A percentile compares a stretch with the other conserved stretches of the same genome.
These are phyloP conservation scores for Yoshiicerus persimilis DNA, from an alignment of 1,140 invertebrate species.

Conservation along the genomic window DNA sequence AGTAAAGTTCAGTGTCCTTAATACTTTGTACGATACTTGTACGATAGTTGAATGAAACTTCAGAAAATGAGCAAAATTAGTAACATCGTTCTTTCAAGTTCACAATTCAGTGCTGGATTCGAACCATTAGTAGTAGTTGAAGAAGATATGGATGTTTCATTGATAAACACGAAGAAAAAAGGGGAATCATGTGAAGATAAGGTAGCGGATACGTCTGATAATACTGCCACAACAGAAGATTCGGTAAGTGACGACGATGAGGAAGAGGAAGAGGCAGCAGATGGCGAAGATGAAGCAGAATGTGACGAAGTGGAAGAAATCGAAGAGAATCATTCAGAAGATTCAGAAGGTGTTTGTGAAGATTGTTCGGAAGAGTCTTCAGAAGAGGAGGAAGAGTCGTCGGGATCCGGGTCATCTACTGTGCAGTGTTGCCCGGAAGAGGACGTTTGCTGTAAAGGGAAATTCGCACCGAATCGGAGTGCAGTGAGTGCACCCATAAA, in stretches of 20 bases:
- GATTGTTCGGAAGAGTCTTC: background rate
- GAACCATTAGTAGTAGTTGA: conserved; percentile 43
- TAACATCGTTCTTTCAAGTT: background rate
- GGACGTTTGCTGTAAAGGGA: background rate
- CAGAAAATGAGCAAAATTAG: background rate
- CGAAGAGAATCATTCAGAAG: background rate
- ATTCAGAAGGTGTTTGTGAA: background rate
- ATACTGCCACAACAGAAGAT: background rate
- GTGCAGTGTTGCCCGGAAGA: background rate
- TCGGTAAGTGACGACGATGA: background rate
- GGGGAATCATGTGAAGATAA: background rate
- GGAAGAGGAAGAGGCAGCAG: conserved; percentile 15
- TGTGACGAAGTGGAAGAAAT: background rate
- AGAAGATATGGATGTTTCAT: conserved; percentile 1
- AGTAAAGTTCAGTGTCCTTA: too few species aligned
- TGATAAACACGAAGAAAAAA: background rate
- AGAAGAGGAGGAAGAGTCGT: background rate
- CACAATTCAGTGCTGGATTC: conserved; percentile 16
- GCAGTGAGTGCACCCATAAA: background rate
- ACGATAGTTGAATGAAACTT: background rate
- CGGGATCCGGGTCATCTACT: background rate
- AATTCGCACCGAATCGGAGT: background rate
- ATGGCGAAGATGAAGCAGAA: background rate
- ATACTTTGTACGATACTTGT: background rate
- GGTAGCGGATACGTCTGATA: background rate